Base-by-base conservation (phyloP, 2,888 invertebrate species). In the Cataglyphis albicans region DNA sequence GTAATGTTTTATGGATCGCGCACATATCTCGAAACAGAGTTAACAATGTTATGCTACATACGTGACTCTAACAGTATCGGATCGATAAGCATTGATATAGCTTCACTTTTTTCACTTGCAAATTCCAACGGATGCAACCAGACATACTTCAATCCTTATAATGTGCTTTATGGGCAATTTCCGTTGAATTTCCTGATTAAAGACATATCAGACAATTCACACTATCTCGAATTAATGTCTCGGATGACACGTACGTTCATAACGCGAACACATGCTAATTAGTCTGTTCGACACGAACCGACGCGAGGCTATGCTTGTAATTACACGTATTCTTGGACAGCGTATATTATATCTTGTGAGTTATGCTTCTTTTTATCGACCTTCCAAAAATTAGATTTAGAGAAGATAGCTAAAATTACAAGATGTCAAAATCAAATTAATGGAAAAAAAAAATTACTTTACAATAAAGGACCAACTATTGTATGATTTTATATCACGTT, bases 231-330 rank as follows among this genome's bases (percentile, higher is more conserved):
- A 74, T 82, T 86, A 86, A 86, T 76, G 80, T 61, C 82, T 80
- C 75, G 63, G 72, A 10, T 80, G 84, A 80, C 83, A 83, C 78
- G 35, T 35, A 82, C 67, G 73, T 80, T 65, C 63, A 80, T 88
- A 85, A 86, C 80, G 70, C 70, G 86, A 82, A 84, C 81, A 83
- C 68, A 80, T 84, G 86, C 87, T 88, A 90, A 90, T 90, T 90
- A 89, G 84, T 61, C 83, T 86, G 87, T 86, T 85, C 83, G 81
- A 86, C 87, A 84, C 81, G 87, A 89, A 84, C 84, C 78, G 83
- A 68, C 82, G 81, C 83, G 78, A 84, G 73, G 67, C 82, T 81
- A 74, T 70, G 72, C 81, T 82, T 80, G 86, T 84, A 89, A 88
- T 88, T 87, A 72, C 82, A 81, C 78, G 63, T 83, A 84, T 41